Evolutionary conservation across 1,140 invertebrate genomes (phyloP).

Genomic region (Bursaphelenchus mucronatus): DNA sequence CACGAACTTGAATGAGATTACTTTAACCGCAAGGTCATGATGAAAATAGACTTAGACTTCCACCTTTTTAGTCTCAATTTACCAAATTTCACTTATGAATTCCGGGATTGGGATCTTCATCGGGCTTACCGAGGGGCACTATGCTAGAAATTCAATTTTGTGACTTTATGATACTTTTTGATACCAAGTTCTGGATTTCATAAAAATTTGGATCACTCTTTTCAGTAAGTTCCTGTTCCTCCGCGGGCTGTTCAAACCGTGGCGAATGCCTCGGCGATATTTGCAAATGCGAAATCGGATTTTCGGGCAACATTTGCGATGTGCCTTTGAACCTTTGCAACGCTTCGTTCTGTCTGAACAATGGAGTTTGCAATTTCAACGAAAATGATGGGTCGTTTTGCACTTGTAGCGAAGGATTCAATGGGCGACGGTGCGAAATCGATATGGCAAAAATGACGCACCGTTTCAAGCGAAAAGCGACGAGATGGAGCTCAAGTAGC

Average conservation of each 20-base stretch:
- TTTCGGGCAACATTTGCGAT: conserved; percentile 30
- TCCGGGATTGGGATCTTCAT: no score
- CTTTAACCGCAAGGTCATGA: no score
- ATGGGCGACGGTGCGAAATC: no score
- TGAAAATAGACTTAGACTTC: no score
- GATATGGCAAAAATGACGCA: no score
- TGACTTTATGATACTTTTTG: not conserved
- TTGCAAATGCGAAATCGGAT: conserved; percentile 30
- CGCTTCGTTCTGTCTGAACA: conserved; percentile 35
- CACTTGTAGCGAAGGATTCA: conserved; percentile 21
- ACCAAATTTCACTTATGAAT: no score
- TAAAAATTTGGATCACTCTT: not conserved
- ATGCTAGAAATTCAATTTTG: not conserved
- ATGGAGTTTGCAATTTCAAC: conserved; percentile 27
- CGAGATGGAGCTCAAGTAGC: no score
- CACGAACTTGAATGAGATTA: no score
- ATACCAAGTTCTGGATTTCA: not conserved
- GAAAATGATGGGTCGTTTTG: conserved; percentile 4
- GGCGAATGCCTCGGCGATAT: conserved; percentile 12
- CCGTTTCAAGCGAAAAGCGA: no score
- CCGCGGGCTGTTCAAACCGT: conserved; percentile 18
- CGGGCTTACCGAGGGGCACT: no score
- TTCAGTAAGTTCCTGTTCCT: conserved; percentile 9
- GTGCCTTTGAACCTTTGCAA: conserved; percentile 30
- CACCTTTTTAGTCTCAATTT: no score